Evolutionary conservation across 1,140 invertebrate genomes (phyloP).

Genomic region (Procambarus virginalis): DNA sequence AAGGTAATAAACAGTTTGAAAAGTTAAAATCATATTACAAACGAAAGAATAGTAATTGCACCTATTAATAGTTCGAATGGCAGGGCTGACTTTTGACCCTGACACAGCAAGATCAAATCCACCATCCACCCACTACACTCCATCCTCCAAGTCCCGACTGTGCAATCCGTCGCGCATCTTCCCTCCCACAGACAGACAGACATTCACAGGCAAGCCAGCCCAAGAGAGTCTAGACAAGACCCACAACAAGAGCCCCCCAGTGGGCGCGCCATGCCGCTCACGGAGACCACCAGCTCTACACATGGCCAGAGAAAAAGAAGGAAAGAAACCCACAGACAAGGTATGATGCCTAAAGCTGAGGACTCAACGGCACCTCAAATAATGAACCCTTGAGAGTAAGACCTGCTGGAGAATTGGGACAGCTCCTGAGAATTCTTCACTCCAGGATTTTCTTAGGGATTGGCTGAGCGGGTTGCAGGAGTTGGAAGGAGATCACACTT

Average conservation of each 20-base stretch:
- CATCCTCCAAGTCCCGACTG: too few species aligned
- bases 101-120: too few species aligned
- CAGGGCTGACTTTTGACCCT: too few species aligned
- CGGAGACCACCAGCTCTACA: background rate
- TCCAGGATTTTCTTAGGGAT: constrained; percentile 1
- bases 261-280: too few species aligned
- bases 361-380: constrained; percentile 22
- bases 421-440: background rate
- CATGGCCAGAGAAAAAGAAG: background rate
- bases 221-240: too few species aligned
- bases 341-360: constrained; percentile 31
- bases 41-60: too few species aligned
- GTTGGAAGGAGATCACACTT: background rate
- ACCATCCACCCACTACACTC: too few species aligned
- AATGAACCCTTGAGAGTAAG: constrained; percentile 20
- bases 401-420: background rate
- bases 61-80: too few species aligned
- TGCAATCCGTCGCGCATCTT: background rate
- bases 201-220: background rate
- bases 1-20: too few species aligned
- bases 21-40: too few species aligned
- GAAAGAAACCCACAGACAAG: constrained; percentile 5
- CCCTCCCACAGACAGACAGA: background rate
- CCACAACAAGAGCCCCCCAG: too few species aligned
- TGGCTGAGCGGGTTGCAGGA: background rate